phyloP scores from a whole-genome alignment of 2,888 invertebrate species.

The Orgyia antiqua region DNA sequence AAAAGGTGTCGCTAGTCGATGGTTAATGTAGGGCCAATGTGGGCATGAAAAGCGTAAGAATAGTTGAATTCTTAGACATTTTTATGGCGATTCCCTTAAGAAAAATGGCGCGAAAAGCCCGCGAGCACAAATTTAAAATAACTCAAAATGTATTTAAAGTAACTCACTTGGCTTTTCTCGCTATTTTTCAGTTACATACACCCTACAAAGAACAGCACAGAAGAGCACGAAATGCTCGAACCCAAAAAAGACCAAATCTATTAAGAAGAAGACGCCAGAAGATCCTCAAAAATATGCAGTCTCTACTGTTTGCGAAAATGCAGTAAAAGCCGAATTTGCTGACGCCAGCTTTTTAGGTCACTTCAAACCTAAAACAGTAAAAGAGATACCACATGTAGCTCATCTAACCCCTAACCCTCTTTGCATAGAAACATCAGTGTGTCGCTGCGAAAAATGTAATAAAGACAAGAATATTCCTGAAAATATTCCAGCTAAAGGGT shows the following conservation, averaged over 20 bases:
- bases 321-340: background rate
- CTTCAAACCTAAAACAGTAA: background rate
- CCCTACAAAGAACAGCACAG: conserved; percentile 8
- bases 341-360: background rate
- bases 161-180: conserved; percentile 39
- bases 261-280: background rate
- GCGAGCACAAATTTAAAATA: conserved; percentile 3
- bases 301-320: background rate
- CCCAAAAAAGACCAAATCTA: no score
- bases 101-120: conserved; percentile 43
- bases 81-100: no score
- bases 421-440: background rate
- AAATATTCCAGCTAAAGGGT: background rate
- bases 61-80: no score
- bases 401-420: no score
- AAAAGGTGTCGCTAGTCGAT: no score
- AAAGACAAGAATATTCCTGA: background rate
- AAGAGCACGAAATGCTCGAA: background rate
- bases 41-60: no score
- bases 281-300: background rate
- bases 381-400: background rate
- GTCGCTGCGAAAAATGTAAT: background rate
- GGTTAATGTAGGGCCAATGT: no score
- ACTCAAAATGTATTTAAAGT: background rate
- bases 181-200: conserved; percentile 40